These are phyloP conservation scores for Pseudomyrmex cubaensis DNA, from an alignment of 1,140 invertebrate species.

Conservation along the genomic window DNA sequence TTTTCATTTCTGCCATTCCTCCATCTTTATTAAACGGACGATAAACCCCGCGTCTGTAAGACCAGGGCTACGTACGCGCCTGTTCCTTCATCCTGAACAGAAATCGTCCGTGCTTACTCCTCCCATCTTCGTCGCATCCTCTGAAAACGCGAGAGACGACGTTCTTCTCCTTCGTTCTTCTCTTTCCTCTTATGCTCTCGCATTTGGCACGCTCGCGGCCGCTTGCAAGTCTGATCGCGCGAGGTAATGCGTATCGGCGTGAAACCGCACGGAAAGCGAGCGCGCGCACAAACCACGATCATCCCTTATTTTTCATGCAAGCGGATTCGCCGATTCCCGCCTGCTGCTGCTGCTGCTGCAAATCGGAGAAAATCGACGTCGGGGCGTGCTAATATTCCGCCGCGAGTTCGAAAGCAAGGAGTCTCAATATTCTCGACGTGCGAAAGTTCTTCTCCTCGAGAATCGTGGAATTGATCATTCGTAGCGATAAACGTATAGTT, in stretches of 20 bases:
- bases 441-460: not conserved
- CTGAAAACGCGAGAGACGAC: not conserved
- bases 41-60: slow-evolving; percentile 69
- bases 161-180: not conserved
- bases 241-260: slow-evolving; percentile 35
- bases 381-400: slow-evolving; percentile 45
- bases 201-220: slow-evolving; percentile 39
- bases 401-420: not conserved
- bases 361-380: slow-evolving; percentile 24
- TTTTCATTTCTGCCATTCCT: slow-evolving; percentile 50
- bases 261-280: slow-evolving; percentile 31
- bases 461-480: slow-evolving; percentile 36
- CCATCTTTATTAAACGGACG: slow-evolving; percentile 71
- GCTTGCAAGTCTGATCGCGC: slow-evolving; percentile 34
- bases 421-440: not conserved
- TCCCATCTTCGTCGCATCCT: not conserved
- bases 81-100: slow-evolving; percentile 29
- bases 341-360: slow-evolving; percentile 11
- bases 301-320: slow-evolving; percentile 28
- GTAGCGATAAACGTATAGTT: slow-evolving; percentile 5
- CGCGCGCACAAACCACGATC: not conserved
- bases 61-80: slow-evolving; percentile 31
- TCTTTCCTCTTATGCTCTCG: not conserved
- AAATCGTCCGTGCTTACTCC: slow-evolving; percentile 49
- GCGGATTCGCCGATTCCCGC: slow-evolving; percentile 12